phyloP scores from a whole-genome alignment of 1,140 invertebrate genomes.

The Hypothenemus hampei region DNA sequence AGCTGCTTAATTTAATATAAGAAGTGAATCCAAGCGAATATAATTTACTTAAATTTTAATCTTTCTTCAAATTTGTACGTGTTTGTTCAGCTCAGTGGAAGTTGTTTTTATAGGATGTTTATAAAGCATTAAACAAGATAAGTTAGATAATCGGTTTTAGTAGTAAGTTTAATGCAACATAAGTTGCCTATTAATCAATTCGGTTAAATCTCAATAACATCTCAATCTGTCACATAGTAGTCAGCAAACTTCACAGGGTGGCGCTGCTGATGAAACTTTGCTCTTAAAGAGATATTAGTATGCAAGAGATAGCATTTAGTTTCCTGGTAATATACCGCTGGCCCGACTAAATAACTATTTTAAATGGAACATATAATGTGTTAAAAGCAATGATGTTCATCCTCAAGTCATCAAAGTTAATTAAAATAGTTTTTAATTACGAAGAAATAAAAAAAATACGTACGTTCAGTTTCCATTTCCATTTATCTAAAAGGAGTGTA shows the following conservation, averaged over 20 bases:
- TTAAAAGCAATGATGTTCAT: no score
- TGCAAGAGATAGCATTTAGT: conserved; percentile 16
- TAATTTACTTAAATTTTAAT: no score
- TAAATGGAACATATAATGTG: no score
- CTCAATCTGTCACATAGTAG: conserved; percentile 18
- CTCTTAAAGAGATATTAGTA: conserved; percentile 15
- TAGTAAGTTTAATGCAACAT: conserved; percentile 3
- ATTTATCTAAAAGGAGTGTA: conserved; percentile 18
- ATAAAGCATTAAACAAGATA: neutral
- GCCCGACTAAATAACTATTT: conserved; percentile 7
- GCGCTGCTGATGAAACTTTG: conserved; percentile 13
- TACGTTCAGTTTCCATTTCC: conserved; percentile 9
- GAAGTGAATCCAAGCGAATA: no score
- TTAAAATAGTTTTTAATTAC: conserved; percentile 16
- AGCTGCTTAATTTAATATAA: neutral
- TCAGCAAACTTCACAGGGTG: conserved; percentile 12
- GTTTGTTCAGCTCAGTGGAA: neutral
- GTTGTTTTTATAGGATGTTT: neutral
- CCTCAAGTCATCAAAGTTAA: no score
- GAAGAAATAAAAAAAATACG: conserved; percentile 11
- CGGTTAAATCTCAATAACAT: conserved; percentile 17
- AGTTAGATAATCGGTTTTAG: neutral
- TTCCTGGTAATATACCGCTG: conserved; percentile 8
- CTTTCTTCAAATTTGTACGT: neutral
- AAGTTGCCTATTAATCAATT: conserved; percentile 20